phyloP scores from a whole-genome alignment of 2,797 vertebrate genomes.

The Melanotaenia trifasciata region DNA sequence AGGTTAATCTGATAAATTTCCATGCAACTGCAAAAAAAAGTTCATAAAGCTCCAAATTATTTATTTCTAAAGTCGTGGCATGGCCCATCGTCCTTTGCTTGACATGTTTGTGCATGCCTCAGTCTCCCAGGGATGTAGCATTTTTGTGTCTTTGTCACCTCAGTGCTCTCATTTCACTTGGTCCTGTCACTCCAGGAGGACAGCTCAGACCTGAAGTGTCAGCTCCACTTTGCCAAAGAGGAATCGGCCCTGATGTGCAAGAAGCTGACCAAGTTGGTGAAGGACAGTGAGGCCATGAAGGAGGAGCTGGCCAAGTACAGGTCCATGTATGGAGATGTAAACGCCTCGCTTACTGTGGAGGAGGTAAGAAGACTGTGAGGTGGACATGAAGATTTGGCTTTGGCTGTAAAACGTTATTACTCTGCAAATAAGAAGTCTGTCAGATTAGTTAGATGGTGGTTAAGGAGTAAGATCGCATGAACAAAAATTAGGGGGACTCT shows the following conservation, averaged over 20 bases:
- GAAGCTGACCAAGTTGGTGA: slow-evolving; percentile 96
- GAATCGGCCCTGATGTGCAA: slow-evolving; percentile 98
- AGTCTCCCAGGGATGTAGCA: slow-evolving; percentile 11
- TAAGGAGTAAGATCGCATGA: background rate
- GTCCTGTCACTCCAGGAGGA: slow-evolving; percentile 87
- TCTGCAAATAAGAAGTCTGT: background rate
- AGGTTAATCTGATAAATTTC: background rate
- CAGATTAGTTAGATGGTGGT: slow-evolving; percentile 3
- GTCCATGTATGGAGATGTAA: slow-evolving; percentile 92
- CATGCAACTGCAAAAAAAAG: background rate
- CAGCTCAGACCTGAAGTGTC: slow-evolving; percentile 95
- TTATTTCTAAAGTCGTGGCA: background rate
- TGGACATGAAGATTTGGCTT: background rate
- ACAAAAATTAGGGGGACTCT: background rate
- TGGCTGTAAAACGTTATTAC: background rate
- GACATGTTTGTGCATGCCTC: background rate
- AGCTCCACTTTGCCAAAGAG: slow-evolving; percentile 98
- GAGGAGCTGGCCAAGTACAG: slow-evolving; percentile 94
- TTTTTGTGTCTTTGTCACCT: slow-evolving; percentile 20
- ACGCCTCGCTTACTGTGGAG: slow-evolving; percentile 91
- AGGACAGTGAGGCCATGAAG: slow-evolving; percentile 95
- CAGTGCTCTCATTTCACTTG: slow-evolving; percentile 13
- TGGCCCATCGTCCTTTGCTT: background rate
- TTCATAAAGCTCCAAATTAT: background rate
- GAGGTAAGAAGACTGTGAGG: slow-evolving; percentile 75